Percentiles rank a stretch among this genome's conserved stretches.
These are phyloP conservation scores for Neoscelio sp. DNA, from an alignment of 2,888 invertebrate species.

Conservation along the genomic window DNA sequence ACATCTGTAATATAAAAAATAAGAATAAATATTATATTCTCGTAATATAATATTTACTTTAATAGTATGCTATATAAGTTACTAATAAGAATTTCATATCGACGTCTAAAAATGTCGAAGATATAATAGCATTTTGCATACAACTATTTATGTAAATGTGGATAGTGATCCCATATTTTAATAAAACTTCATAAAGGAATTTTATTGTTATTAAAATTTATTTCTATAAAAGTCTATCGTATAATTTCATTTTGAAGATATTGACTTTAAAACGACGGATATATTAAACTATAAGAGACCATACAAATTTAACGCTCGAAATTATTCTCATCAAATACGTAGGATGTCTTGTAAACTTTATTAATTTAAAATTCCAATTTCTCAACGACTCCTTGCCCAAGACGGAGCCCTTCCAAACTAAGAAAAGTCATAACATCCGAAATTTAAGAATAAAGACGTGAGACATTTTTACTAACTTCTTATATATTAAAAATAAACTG, in stretches of 20 bases:
- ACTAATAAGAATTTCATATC: too few species aligned
- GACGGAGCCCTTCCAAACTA: background rate
- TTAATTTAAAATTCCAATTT: conserved; percentile 30
- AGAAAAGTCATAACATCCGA: conserved; percentile 17
- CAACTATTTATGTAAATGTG: too few species aligned
- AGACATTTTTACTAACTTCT: too few species aligned
- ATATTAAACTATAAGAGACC: conserved; percentile 11
- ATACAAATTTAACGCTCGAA: conserved; percentile 24
- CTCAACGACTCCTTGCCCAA: background rate
- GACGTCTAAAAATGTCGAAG: too few species aligned
- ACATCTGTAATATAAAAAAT: too few species aligned
- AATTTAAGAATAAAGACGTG: too few species aligned
- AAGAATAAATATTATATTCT: too few species aligned
- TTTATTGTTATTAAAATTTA: conserved; percentile 14
- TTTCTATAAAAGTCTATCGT: conserved; percentile 7
- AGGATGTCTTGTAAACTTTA: conserved; percentile 25
- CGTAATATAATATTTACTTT: too few species aligned
- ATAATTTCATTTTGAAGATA: conserved; percentile 6
- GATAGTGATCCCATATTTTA: too few species aligned
- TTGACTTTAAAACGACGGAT: conserved; percentile 12
- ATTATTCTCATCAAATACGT: conserved; percentile 21
- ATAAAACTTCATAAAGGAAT: background rate
- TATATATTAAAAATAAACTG: too few species aligned
- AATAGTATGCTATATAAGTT: too few species aligned
- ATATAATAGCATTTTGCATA: too few species aligned